Conservation (phyloP, 1,140 invertebrate genomes). For the Chironomus striatipennis region DNA sequence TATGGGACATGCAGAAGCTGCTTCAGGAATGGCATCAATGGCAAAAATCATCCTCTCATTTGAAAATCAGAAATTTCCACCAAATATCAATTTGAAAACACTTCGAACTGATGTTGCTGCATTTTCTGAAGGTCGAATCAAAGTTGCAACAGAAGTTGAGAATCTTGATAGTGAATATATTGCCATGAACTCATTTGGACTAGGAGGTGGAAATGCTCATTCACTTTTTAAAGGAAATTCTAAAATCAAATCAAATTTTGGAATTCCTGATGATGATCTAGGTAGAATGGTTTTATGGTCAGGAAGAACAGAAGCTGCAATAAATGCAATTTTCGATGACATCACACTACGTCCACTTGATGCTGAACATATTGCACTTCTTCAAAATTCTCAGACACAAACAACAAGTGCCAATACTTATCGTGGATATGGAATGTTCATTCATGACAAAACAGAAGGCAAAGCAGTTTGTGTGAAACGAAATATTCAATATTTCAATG, state of each 20-base stretch:
- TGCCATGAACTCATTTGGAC: conserved; percentile 78
- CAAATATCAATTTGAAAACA: conserved; percentile 67
- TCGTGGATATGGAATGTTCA: conserved; percentile 30
- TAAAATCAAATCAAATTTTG: conserved; percentile 45
- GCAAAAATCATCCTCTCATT: conserved; percentile 72
- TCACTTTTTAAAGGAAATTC: conserved; percentile 53
- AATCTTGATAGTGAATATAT: conserved; percentile 52
- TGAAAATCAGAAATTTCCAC: conserved; percentile 62
- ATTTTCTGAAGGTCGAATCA: conserved; percentile 57
- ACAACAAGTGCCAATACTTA: conserved; percentile 31
- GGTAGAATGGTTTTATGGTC: conserved; percentile 48
- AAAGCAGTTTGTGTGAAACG: conserved; percentile 39
- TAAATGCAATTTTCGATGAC: conserved; percentile 57
- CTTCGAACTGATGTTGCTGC: conserved; percentile 65
- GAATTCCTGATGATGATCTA: conserved; percentile 44
- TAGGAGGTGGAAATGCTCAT: conserved; percentile 68
- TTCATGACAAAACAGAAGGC: conserved; percentile 38
- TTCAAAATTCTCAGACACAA: conserved; percentile 42
- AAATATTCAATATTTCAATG: conserved; percentile 50
- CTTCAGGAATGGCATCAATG: conserved; percentile 75
- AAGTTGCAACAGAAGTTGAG: conserved; percentile 58
- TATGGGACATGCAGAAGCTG: conserved; percentile 86
- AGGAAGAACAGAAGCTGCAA: conserved; percentile 52
- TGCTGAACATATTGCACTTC: conserved; percentile 46
- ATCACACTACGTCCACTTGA: conserved; percentile 50